phyloP scores from a whole-genome alignment of 2,797 vertebrate species.

The Rhinichthys osculus region DNA sequence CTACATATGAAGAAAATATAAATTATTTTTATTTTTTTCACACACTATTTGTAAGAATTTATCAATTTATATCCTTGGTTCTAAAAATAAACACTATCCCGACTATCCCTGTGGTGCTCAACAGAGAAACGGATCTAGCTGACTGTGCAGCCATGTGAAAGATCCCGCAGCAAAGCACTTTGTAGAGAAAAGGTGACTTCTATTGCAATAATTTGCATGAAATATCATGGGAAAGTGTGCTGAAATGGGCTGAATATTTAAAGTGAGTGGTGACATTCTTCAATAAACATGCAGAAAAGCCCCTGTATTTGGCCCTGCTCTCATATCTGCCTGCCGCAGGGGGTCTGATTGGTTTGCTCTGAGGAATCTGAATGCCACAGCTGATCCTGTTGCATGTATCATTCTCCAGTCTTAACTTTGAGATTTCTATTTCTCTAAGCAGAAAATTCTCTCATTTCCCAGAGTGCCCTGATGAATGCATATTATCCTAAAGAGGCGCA shows the following conservation, averaged over 20 bases:
- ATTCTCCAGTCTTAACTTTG: constrained; percentile 10
- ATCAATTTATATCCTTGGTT: neutral
- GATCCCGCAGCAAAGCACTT: neutral
- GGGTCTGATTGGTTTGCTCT: constrained; percentile 32
- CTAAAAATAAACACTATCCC: neutral
- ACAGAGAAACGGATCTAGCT: neutral
- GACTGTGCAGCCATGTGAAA: neutral
- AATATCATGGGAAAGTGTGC: constrained; percentile 11
- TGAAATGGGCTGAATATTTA: constrained; percentile 19
- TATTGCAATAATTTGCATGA: constrained; percentile 4
- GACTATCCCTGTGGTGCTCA: neutral
- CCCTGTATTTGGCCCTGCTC: neutral
- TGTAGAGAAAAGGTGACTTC: constrained; percentile 1
- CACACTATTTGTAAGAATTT: neutral
- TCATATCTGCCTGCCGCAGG: constrained; percentile 28
- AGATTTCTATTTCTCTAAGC: constrained; percentile 33
- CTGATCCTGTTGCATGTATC: constrained; percentile 16
- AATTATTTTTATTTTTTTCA: neutral
- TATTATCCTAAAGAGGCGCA: constrained; percentile 57
- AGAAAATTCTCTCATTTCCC: constrained; percentile 29
- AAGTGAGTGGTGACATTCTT: constrained; percentile 29
- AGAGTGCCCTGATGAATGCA: constrained; percentile 43
- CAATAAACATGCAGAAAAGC: constrained; percentile 33
- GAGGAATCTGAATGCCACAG: constrained; percentile 21
- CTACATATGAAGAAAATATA: neutral